Evolutionary conservation across 1,140 invertebrate species (phyloP), one percentile per base, ranked within the genome.

Genomic region (Pseudomyrmex flavicornis): DNA sequence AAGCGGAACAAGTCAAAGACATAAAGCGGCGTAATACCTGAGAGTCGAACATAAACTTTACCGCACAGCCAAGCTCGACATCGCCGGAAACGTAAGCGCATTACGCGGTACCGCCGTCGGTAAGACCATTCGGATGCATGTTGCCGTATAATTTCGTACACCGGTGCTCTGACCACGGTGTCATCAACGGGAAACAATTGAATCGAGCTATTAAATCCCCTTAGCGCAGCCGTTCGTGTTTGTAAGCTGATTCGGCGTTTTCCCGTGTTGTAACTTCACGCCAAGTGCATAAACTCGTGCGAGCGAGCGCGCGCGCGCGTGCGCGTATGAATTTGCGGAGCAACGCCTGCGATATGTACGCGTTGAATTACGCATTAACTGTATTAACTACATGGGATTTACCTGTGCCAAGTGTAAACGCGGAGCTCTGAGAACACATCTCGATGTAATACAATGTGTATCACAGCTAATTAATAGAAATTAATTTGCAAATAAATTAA

Each of bases 111-210:
- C 44, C 44, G 44, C 61, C 61, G 68, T 44, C 20, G 35, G 44
- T 79, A 70, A 70, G 66, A n/a, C 76, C 66, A 80, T 80, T 80
- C 54, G 44, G 44, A 22, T 80, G 76, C 54, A 72, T 80, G 76
- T 80, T 46, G 65, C 66, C 76, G 76, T 69, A 70, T 80, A 80
- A 80, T 80, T 80, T 80, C 54, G 76, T 80, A 80, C 66, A 80
- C 76, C 66, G 76, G 54, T 48, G 76, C 66, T 72, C 44, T 80
- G 76, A 80, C 76, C 76, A 35, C 54, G 66, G 66, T 80, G 44
- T 80, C 66, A 80, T 72, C 66, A 72, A 59, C 65, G 46, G 56
- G 66, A 17, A 80, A 80, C 76, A 80, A 80, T 72, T 80, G 76
- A 80, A 80, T 80, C 76, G 66, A 80, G 44, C 54, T 70, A 80